Conservation (phyloP, 1,140 invertebrate species). For the Hetaerina americana region DNA sequence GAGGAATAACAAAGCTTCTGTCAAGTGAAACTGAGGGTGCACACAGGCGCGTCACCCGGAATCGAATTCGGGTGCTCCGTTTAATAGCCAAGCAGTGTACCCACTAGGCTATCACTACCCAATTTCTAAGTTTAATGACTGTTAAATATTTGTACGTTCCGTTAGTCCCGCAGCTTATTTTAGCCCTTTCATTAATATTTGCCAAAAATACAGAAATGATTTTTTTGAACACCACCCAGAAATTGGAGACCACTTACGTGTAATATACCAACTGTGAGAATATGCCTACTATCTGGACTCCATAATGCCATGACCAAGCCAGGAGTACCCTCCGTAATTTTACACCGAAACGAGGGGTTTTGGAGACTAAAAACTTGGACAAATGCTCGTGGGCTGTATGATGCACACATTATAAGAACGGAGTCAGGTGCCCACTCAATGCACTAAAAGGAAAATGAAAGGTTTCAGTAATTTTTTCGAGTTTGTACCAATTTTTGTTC, state of each 20-base stretch:
- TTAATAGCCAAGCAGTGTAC: too few species aligned
- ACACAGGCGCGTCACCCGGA: too few species aligned
- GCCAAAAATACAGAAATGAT: background rate
- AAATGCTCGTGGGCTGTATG: conserved; percentile 23
- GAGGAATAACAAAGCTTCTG: too few species aligned
- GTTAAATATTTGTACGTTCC: background rate
- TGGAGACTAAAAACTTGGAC: conserved; percentile 26
- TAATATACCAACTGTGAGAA: conserved; percentile 27
- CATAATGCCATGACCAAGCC: conserved; percentile 27
- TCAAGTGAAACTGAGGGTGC: too few species aligned
- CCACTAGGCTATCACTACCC: background rate
- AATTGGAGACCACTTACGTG: conserved; percentile 17
- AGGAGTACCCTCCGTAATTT: conserved; percentile 26
- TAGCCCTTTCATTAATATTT: background rate
- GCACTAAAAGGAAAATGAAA: conserved; percentile 20
- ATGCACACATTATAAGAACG: conserved; percentile 27
- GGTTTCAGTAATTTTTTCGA: background rate
- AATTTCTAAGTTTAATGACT: background rate
- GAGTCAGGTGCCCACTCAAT: conserved; percentile 29
- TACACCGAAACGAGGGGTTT: conserved; percentile 28
- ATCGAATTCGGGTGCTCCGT: too few species aligned
- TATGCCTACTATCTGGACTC: conserved; percentile 25
- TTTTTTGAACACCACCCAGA: background rate
- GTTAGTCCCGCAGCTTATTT: background rate
- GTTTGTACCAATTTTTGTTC: background rate